phyloP scores from a whole-genome alignment of 2,113 vertebrate genomes.

The Benitochromis conjunctus region DNA sequence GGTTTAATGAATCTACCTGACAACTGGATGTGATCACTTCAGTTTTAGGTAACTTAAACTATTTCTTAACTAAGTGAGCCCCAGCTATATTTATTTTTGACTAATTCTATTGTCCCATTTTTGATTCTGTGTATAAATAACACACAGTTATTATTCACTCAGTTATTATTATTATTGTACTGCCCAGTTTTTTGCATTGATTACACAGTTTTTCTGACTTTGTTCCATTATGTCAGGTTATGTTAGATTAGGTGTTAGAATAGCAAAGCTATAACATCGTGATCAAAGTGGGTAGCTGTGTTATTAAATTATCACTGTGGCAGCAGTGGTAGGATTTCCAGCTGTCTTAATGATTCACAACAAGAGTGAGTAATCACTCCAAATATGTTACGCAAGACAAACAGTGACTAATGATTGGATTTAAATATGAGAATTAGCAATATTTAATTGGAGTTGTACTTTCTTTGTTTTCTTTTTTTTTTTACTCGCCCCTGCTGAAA shows the following conservation, averaged over 20 bases:
- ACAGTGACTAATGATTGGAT: background rate
- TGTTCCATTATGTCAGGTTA: background rate
- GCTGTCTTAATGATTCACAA: background rate
- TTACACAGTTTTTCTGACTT: background rate
- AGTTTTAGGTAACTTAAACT: accelerated
- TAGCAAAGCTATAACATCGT: background rate
- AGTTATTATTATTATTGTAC: background rate
- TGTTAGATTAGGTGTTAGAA: background rate
- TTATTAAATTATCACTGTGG: background rate
- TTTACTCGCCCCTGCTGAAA: background rate
- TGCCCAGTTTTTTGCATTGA: background rate
- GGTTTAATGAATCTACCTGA: background rate
- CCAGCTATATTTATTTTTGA: background rate
- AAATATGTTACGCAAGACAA: background rate
- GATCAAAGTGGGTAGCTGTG: background rate
- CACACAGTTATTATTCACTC: background rate
- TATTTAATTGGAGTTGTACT: background rate
- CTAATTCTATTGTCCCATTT: accelerated
- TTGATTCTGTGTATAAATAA: background rate
- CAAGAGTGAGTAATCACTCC: background rate
- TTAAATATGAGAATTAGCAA: background rate
- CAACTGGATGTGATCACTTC: background rate
- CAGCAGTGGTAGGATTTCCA: background rate
- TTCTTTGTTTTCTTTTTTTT: background rate
- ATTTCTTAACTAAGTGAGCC: background rate